These are phyloP conservation scores for Pyrochroa serraticornis DNA, from an alignment of 2,888 invertebrate genomes.

Conservation along the genomic window DNA sequence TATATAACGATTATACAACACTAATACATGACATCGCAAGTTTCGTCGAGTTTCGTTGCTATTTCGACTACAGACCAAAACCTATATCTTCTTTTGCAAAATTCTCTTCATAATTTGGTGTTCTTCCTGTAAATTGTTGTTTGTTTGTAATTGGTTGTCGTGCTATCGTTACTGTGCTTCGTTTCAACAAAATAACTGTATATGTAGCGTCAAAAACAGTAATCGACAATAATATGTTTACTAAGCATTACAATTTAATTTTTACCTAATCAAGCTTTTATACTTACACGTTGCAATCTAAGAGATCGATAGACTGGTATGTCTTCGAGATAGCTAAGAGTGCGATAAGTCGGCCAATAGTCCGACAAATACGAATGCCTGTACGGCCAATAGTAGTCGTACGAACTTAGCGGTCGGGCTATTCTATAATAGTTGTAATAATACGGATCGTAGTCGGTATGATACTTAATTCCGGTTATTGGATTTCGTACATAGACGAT, in stretches of 20 bases:
- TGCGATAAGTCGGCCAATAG: conserved; percentile 36
- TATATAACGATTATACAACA: background rate
- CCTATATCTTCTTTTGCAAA: conserved; percentile 8
- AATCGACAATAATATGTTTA: too few relatives aligned
- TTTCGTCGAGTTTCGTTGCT: too few relatives aligned
- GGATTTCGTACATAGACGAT: conserved; percentile 52
- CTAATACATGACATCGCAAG: background rate
- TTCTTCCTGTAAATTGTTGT: conserved; percentile 20
- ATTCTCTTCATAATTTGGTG: conserved; percentile 18
- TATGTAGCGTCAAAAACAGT: background rate
- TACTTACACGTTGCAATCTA: conserved; percentile 48
- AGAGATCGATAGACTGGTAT: conserved; percentile 43
- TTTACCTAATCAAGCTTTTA: background rate
- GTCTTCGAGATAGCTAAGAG: conserved; percentile 40
- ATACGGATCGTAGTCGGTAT: conserved; percentile 23
- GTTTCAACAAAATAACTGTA: background rate
- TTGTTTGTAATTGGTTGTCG: too few relatives aligned
- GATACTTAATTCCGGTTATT: conserved; percentile 33
- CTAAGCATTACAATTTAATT: too few relatives aligned
- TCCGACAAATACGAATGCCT: conserved; percentile 25
- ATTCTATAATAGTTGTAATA: conserved; percentile 30
- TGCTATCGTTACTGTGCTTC: too few relatives aligned
- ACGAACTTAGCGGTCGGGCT: conserved; percentile 16
- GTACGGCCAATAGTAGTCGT: conserved; percentile 38
- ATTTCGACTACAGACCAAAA: background rate